A percentile compares a stretch with the other conserved stretches of the same genome.
These are phyloP conservation scores for Oryzias dopingdopingensis DNA, from an alignment of 2,797 vertebrate genomes.

Conservation along the genomic window DNA sequence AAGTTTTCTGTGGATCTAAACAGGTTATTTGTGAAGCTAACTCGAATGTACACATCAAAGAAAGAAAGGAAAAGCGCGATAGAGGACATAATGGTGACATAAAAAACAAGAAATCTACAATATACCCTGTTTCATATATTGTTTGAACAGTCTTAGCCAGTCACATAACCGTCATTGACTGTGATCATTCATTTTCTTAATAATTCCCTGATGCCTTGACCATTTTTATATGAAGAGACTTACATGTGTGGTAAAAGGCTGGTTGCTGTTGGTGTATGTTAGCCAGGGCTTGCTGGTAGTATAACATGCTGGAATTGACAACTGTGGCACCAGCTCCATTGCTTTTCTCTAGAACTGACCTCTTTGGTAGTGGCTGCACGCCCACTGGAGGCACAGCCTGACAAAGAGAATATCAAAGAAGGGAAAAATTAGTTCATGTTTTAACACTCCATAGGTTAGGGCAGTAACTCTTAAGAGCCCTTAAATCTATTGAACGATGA, in stretches of 20 bases:
- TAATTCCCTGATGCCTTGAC: not conserved
- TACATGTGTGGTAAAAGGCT: constrained; percentile 91
- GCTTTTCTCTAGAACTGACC: constrained; percentile 90
- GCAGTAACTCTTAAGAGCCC: not conserved
- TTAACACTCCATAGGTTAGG: not conserved
- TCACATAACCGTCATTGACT: not conserved
- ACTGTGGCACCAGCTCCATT: constrained; percentile 85
- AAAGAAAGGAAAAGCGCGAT: constrained; percentile 20
- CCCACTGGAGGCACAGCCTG: constrained; percentile 88
- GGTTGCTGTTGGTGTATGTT: constrained; percentile 97
- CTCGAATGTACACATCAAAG: not conserved
- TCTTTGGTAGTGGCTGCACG: constrained; percentile 94
- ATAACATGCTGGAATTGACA: constrained; percentile 94
- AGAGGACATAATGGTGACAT: not conserved
- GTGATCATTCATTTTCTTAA: not conserved
- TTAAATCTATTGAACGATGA: not conserved
- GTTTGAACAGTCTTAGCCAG: not conserved
- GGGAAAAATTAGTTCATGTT: constrained; percentile 4
- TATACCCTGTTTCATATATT: not conserved
- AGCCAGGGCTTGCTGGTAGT: constrained; percentile 96
- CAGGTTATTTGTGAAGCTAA: not conserved
- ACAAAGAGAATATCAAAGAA: constrained; percentile 10
- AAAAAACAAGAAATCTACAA: not conserved
- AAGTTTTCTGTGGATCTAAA: constrained; percentile 2
- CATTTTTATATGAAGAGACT: constrained; percentile 58